phyloP scores from a whole-genome alignment of 2,888 invertebrate genomes.

The Harpagoxenus sublaevis region DNA sequence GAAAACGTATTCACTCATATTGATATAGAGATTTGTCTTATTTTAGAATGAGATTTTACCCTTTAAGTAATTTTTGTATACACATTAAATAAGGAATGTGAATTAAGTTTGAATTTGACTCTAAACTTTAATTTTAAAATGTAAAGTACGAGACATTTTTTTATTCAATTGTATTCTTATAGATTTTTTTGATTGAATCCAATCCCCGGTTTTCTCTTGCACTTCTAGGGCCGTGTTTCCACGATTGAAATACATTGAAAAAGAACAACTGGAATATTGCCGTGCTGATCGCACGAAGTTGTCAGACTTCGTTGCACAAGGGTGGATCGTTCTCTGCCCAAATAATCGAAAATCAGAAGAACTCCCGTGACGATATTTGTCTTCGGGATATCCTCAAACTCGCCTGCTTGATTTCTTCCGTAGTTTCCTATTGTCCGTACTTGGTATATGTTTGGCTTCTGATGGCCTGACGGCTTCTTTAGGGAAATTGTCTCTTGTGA shows the following conservation, averaged over 20 bases:
- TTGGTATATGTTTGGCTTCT: slow-evolving; percentile 17
- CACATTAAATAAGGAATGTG: not conserved
- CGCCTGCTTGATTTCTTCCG: slow-evolving; percentile 52
- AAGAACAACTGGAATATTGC: slow-evolving; percentile 39
- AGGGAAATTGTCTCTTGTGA: slow-evolving; percentile 20
- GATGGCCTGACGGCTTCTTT: not conserved
- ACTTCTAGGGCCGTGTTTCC: not conserved
- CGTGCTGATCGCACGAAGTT: slow-evolving; percentile 37
- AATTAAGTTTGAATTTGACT: not conserved
- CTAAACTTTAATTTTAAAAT: not conserved
- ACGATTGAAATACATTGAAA: slow-evolving; percentile 38
- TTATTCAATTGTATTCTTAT: slow-evolving; percentile 3
- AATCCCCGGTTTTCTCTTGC: not conserved
- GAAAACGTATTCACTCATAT: not conserved
- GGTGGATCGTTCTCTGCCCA: slow-evolving; percentile 19
- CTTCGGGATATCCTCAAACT: slow-evolving; percentile 46
- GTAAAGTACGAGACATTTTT: not conserved
- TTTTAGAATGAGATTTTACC: not conserved
- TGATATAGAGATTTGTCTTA: not conserved
- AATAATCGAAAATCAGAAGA: slow-evolving; percentile 41
- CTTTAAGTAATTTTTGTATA: not conserved
- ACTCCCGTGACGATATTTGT: slow-evolving; percentile 52
- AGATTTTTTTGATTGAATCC: not conserved
- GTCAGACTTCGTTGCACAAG: not conserved
- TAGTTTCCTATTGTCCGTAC: slow-evolving; percentile 56